A percentile compares a stretch with the other conserved stretches of the same genome.
These are phyloP conservation scores for Lytechinus variegatus DNA, from an alignment of 35 echinoderm and acorn worm genomes.

Conservation along the genomic window DNA sequence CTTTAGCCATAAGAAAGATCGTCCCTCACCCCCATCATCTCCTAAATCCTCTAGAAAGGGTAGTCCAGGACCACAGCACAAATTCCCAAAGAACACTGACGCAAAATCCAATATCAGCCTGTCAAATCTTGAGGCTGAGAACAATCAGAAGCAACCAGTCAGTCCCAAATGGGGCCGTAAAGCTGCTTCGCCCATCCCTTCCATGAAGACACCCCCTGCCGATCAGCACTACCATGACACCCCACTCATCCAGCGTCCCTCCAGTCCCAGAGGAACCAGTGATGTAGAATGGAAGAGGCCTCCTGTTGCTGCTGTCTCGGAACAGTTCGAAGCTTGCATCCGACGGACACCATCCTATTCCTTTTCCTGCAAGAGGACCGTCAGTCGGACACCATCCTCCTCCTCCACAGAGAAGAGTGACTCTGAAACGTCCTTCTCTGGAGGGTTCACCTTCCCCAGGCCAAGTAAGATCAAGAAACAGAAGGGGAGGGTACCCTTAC, in stretches of 20 bases:
- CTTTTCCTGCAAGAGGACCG: neutral
- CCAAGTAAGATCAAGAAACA: slow-evolving; percentile 43
- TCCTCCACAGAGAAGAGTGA: neutral
- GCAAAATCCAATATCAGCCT: neutral
- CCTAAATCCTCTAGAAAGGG: neutral
- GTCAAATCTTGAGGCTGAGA: neutral
- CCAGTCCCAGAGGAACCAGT: slow-evolving; percentile 37
- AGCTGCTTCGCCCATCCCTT: neutral
- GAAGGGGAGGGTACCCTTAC: neutral
- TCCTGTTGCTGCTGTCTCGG: slow-evolving; percentile 37
- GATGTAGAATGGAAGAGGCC: slow-evolving; percentile 47
- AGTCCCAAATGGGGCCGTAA: slow-evolving; percentile 40
- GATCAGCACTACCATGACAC: slow-evolving; percentile 30
- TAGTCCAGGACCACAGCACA: slow-evolving; percentile 17
- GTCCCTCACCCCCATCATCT: neutral
- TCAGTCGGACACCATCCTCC: slow-evolving; percentile 5
- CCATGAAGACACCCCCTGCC: neutral
- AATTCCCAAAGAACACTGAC: neutral
- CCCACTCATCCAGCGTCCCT: slow-evolving; percentile 2
- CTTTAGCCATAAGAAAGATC: slow-evolving; percentile 24
- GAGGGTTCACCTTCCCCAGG: slow-evolving; percentile 42
- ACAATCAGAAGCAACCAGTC: slow-evolving; percentile 4
- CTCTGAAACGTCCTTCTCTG: neutral
- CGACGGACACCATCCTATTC: slow-evolving; percentile 26
- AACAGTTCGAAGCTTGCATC: slow-evolving; percentile 37